Evolutionary conservation across 2,888 invertebrate genomes (phyloP).

Genomic region (Ophion ventricosus): DNA sequence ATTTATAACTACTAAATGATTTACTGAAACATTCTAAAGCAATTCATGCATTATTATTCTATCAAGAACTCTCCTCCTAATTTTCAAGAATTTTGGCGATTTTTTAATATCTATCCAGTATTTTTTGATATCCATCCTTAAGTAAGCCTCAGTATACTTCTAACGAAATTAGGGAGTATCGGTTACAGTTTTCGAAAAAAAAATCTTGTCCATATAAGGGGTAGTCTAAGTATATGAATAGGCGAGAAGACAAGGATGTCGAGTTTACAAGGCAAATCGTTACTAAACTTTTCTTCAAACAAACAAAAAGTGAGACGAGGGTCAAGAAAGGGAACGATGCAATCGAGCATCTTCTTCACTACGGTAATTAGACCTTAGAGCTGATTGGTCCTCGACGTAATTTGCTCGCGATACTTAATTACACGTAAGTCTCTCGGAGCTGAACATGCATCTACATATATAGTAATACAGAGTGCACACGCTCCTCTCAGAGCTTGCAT

Average conservation of each 20-base stretch:
- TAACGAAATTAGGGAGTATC: too few relatives aligned
- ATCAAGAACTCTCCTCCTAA: too few relatives aligned
- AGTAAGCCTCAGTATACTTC: too few relatives aligned
- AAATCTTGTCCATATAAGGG: too few relatives aligned
- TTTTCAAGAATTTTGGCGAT: too few relatives aligned
- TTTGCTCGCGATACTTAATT: conserved; percentile 76
- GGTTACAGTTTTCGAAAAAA: too few relatives aligned
- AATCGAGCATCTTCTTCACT: conserved; percentile 69
- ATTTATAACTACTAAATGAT: too few relatives aligned
- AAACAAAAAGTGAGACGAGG: conserved; percentile 69
- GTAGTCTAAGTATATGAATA: not conserved
- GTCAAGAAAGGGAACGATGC: conserved; percentile 14
- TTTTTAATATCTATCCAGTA: too few relatives aligned
- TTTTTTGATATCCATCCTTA: too few relatives aligned
- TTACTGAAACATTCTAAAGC: too few relatives aligned
- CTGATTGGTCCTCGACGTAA: conserved; percentile 72
- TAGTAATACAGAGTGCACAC: conserved; percentile 20
- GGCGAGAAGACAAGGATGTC: conserved; percentile 39
- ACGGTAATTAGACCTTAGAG: conserved; percentile 77
- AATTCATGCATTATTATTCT: too few relatives aligned
- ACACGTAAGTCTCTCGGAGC: conserved; percentile 71
- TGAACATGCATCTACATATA: conserved; percentile 1
- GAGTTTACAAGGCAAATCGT: conserved; percentile 66
- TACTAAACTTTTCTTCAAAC: conserved; percentile 67
- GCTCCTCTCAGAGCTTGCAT: not conserved